These are phyloP conservation scores for Neoarius graeffei DNA, from an alignment of 2,113 vertebrate species.

Conservation along the genomic window DNA sequence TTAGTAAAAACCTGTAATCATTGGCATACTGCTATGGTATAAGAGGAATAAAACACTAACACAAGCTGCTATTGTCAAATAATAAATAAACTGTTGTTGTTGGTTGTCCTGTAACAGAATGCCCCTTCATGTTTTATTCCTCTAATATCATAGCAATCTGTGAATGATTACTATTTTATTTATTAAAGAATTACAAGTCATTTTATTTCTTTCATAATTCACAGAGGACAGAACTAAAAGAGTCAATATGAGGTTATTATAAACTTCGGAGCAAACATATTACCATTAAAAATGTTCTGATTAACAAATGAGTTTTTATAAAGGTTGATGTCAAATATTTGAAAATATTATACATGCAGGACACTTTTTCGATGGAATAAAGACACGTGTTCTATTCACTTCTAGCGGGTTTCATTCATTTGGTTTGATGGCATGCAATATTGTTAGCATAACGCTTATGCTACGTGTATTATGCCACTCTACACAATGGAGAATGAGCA, in stretches of 20 bases:
- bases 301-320: background rate
- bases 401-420: too few species aligned
- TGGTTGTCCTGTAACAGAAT: background rate
- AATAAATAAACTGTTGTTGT: background rate
- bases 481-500: too few species aligned
- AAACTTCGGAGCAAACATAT: background rate
- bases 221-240: background rate
- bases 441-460: too few species aligned
- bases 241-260: background rate
- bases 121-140: background rate
- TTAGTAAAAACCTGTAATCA: background rate
- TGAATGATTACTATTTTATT: background rate
- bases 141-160: background rate
- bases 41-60: background rate
- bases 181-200: background rate
- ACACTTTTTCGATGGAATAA: too few species aligned
- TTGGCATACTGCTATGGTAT: background rate
- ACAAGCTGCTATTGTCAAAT: background rate
- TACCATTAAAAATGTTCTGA: background rate
- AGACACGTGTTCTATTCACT: too few species aligned
- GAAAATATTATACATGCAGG: background rate
- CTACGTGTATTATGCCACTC: too few species aligned
- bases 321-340: background rate
- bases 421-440: too few species aligned
- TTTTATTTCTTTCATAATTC: background rate